These are phyloP conservation scores for Holothuria glaberrima DNA, from an alignment of 35 echinoderm and acorn worm species.

Conservation along the genomic window DNA sequence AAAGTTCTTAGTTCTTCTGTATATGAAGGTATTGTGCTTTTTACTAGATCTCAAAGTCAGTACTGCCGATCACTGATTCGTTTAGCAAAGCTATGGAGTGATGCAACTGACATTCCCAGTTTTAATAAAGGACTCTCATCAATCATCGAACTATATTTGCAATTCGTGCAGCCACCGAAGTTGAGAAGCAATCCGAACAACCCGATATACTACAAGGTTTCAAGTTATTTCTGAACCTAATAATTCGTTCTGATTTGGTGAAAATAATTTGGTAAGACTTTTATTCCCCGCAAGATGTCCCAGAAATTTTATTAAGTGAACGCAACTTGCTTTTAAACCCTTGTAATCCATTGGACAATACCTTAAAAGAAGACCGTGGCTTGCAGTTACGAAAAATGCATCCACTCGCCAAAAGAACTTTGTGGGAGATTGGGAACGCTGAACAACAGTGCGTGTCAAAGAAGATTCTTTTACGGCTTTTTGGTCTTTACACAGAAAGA, in stretches of 20 bases:
- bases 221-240: conserved; percentile 14
- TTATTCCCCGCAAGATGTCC: conserved; percentile 25
- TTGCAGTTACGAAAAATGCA: not conserved
- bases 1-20: conserved; percentile 9
- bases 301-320: not conserved
- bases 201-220: not conserved
- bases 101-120: too few species aligned
- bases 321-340: conserved; percentile 9
- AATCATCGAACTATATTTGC: conserved; percentile 17
- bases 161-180: not conserved
- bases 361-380: not conserved
- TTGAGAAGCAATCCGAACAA: not conserved
- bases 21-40: conserved; percentile 3
- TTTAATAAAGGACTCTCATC: conserved; percentile 19
- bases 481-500: too few species aligned
- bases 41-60: conserved; percentile 12
- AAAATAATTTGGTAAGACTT: conserved; percentile 18
- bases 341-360: not conserved
- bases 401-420: not conserved
- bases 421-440: not conserved
- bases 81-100: conserved; percentile 37
- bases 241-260: not conserved
- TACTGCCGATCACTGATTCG: conserved; percentile 9
- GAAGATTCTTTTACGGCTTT: not conserved
- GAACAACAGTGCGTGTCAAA: not conserved